phyloP scores from a whole-genome alignment of 2,113 vertebrate species.

The Protobothrops flavoviridis region DNA sequence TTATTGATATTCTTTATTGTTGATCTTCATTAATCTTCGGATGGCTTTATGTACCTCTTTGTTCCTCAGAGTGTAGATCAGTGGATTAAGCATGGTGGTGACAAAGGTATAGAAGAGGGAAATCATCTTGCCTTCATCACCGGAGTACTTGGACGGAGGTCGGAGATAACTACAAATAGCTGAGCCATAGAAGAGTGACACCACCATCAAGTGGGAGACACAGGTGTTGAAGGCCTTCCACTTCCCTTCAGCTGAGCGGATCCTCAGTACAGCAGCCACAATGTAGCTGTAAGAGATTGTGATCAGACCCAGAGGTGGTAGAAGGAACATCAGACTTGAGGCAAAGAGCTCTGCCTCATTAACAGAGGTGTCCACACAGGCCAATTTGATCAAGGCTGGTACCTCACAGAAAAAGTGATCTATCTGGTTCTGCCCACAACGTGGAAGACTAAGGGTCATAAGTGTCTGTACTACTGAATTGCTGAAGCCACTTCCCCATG shows the following conservation, averaged over 20 bases:
- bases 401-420: constrained; percentile 54
- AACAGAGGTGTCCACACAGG: constrained; percentile 21
- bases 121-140: constrained; percentile 24
- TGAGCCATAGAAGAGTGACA: constrained; percentile 29
- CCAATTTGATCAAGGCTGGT: constrained; percentile 45
- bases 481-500: constrained; percentile 50
- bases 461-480: constrained; percentile 40
- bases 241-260: constrained; percentile 12
- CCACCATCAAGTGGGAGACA: neutral
- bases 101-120: constrained; percentile 36
- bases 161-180: constrained; percentile 43
- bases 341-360: constrained; percentile 16
- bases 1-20: too few relatives aligned
- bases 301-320: constrained; percentile 3
- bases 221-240: constrained; percentile 24
- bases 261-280: neutral
- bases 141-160: neutral
- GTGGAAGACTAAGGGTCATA: constrained; percentile 25
- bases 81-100: constrained; percentile 37
- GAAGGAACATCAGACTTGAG: constrained; percentile 10
- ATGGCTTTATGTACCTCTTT: constrained; percentile 29
- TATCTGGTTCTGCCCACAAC: constrained; percentile 3
- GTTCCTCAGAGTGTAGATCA: constrained; percentile 40
- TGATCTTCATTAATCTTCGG: neutral
- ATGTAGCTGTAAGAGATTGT: neutral